Base-by-base conservation (phyloP, 1,140 invertebrate species). In the Lepeophtheirus salmonis region DNA sequence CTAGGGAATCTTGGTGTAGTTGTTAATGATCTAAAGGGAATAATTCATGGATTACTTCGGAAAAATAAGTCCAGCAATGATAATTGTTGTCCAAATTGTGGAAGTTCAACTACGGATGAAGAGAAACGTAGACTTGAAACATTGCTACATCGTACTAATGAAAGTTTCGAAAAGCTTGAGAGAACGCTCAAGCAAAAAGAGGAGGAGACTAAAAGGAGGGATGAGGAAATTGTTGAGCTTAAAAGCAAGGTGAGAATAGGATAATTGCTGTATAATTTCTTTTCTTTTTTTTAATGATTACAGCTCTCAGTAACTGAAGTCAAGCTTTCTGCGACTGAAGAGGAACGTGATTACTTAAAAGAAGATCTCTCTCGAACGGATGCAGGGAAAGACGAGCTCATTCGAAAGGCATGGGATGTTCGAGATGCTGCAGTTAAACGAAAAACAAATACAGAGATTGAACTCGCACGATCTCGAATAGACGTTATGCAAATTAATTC, bases 401-500 rank as follows among this genome's bases (percentile, higher is more conserved):
- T 94, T 12, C 69, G 72, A 60, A 68, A 73, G 69, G 86, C 88
- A 0, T 79, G 87, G 67, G 78, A 82, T 57, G 83, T 87, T 63
- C 76, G 90, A 16, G 89, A 94, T 70, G 80, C 86, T 52, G 89
- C 89, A 2, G 83, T 90, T 2, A 78, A 82, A 20, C 77, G 86
- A 61, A 86, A 89, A 70, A 92, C 89, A 67, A 78, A 80, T 53
- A 82, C 83, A 23, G 88, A 92, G 72, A 83, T 91, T 16, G 83
- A 88, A 66, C 72, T 92, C 58, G 87, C 89, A 1, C 83, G 83
- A 67, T 84, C 86, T 0, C 76, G 89, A 13, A 86, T 92, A 48
- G 90, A 96, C 65, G 76, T 92, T 52, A 82, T 91, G 73, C 87
- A 90, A 69, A 83, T 89, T 22, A 90, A 91, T 68, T 87, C 84